Conservation (phyloP, 1,140 invertebrate species). For the Fopius arisanus region DNA sequence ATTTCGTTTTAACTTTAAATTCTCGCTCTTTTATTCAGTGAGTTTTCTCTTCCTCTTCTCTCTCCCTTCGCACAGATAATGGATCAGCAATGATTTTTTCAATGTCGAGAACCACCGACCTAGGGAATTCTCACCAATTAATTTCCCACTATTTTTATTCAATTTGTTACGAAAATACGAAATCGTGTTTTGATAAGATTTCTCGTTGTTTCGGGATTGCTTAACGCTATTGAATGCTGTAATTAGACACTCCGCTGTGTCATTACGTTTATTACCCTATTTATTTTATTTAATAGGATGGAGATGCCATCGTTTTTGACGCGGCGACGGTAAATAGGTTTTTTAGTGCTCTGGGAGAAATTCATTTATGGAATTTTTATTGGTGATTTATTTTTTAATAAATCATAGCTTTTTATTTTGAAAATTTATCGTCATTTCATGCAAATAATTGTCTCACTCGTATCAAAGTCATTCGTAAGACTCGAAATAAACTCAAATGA, state of each 20-base stretch:
- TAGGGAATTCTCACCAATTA: slow-evolving; percentile 1
- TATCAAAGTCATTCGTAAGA: not conserved
- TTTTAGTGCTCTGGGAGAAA: not conserved
- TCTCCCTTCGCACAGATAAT: slow-evolving; percentile 47
- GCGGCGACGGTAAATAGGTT: not conserved
- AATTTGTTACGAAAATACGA: not conserved
- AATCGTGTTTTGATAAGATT: not conserved
- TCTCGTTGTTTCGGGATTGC: not conserved
- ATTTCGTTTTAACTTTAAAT: slow-evolving; percentile 1
- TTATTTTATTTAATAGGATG: not conserved
- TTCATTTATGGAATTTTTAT: too few species aligned
- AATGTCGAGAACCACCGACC: slow-evolving; percentile 29
- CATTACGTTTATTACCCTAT: not conserved
- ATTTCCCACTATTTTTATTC: not conserved
- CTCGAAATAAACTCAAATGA: not conserved
- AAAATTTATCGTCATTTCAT: not conserved
- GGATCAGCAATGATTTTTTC: slow-evolving; percentile 47
- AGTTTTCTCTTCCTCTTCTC: not conserved
- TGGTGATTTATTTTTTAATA: too few species aligned
- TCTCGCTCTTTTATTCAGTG: not conserved
- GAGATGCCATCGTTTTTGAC: not conserved
- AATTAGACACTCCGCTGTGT: not conserved
- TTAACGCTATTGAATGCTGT: not conserved
- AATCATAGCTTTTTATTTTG: not conserved
- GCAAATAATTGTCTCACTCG: not conserved